These are phyloP conservation scores for Clarias gariepinus DNA, from an alignment of 2,113 vertebrate species.

Conservation along the genomic window DNA sequence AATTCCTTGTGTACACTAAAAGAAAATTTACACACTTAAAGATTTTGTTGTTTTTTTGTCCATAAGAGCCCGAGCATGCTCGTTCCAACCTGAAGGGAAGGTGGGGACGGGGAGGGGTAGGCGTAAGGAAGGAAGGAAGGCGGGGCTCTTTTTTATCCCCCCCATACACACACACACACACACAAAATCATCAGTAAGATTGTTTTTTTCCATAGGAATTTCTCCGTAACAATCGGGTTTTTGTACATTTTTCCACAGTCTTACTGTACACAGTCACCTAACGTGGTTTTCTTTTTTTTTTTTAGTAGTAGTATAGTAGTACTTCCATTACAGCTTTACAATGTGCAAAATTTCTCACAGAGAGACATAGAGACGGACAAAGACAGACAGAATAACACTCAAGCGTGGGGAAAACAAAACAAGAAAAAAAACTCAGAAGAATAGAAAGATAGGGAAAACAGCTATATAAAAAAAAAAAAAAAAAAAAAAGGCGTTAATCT, in stretches of 20 bases:
- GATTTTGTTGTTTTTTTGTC: slow-evolving; percentile 61
- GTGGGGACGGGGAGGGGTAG: too few species aligned
- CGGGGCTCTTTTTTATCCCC: slow-evolving; percentile 78
- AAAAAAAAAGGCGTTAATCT: neutral
- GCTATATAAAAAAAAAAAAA: slow-evolving; percentile 51
- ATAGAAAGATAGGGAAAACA: slow-evolving; percentile 69
- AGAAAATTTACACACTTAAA: slow-evolving; percentile 94
- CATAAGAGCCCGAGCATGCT: slow-evolving; percentile 90
- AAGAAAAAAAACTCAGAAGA: neutral
- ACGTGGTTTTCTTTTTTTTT: slow-evolving; percentile 71
- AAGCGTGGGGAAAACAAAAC: slow-evolving; percentile 5
- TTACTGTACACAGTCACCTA: slow-evolving; percentile 91
- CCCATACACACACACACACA: slow-evolving; percentile 32
- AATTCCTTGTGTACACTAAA: slow-evolving; percentile 97
- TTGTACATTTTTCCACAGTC: slow-evolving; percentile 88
- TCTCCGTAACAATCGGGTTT: slow-evolving; percentile 70
- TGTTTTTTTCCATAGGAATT: slow-evolving; percentile 94
- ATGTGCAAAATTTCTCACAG: slow-evolving; percentile 96
- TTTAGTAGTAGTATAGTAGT: slow-evolving; percentile 28
- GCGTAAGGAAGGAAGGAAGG: slow-evolving; percentile 31
- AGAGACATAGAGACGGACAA: slow-evolving; percentile 74
- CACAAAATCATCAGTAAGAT: slow-evolving; percentile 67
- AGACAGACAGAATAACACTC: slow-evolving; percentile 64
- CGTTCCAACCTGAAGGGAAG: slow-evolving; percentile 63
- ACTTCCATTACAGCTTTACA: slow-evolving; percentile 89